These are phyloP conservation scores for Phyllostomus discolor DNA, from an alignment of 2,113 vertebrate species.

Conservation along the genomic window DNA sequence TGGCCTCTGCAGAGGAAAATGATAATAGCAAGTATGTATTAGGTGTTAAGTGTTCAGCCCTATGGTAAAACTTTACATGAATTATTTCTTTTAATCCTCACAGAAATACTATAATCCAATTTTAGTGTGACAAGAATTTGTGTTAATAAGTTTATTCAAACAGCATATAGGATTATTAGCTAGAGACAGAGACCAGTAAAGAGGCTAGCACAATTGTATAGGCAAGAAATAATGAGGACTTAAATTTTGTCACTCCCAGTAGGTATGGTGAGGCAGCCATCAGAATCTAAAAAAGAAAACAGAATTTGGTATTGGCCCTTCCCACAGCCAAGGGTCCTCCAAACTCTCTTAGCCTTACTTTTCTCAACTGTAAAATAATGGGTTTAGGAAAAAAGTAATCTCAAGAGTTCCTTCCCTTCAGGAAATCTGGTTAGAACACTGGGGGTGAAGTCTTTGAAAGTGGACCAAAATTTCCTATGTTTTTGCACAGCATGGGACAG, in stretches of 20 bases:
- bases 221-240: background rate
- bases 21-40: background rate
- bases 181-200: background rate
- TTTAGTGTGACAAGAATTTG: background rate
- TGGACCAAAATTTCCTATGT: background rate
- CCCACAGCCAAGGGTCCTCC: background rate
- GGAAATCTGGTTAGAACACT: background rate
- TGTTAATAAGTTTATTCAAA: background rate
- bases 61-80: background rate
- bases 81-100: background rate
- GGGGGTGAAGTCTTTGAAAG: background rate
- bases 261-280: background rate
- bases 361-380: background rate
- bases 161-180: background rate
- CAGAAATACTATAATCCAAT: background rate
- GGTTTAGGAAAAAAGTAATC: background rate
- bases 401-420: background rate
- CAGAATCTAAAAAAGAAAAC: background rate
- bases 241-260: background rate
- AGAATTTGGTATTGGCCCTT: background rate
- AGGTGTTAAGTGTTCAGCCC: background rate
- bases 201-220: background rate
- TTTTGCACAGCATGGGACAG: too few relatives aligned
- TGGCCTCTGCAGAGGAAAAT: background rate
- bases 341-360: background rate